These are phyloP conservation scores for Pygathrix nemaeus DNA, from an alignment of 2,113 vertebrate genomes.

Conservation along the genomic window DNA sequence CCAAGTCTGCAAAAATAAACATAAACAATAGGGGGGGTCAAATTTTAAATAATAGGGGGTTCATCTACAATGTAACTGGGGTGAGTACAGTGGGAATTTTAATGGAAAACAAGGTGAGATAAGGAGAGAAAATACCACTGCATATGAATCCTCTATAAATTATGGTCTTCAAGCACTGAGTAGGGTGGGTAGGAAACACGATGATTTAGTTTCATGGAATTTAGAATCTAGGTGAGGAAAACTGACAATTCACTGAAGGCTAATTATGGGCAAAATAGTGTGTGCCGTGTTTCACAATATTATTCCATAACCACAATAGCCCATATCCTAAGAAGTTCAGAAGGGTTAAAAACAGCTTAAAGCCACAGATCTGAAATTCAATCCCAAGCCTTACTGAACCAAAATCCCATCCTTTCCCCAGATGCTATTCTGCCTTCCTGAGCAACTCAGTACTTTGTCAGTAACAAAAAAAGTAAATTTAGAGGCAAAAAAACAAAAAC, in stretches of 20 bases:
- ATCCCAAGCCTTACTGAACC: neutral
- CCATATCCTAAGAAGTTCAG: neutral
- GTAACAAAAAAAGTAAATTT: neutral
- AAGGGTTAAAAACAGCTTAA: neutral
- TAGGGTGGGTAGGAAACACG: neutral
- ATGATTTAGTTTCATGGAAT: neutral
- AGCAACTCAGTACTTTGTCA: neutral
- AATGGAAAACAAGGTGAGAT: neutral
- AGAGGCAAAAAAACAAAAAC: neutral
- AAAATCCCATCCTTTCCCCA: neutral
- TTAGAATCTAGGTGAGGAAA: neutral
- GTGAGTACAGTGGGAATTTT: neutral
- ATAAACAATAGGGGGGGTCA: neutral
- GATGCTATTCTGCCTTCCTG: neutral
- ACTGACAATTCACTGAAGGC: neutral
- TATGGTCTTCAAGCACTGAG: neutral
- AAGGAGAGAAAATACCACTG: neutral
- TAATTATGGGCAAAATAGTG: neutral
- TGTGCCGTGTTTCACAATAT: neutral
- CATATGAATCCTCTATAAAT: fast-evolving
- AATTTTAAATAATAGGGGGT: neutral
- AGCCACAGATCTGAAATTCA: neutral
- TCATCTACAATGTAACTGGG: neutral
- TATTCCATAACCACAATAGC: neutral
- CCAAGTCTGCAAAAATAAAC: slow-evolving; percentile 81